A percentile compares a stretch with the other conserved stretches of the same genome.
These are phyloP conservation scores for Gymnoscopelus braueri DNA, from an alignment of 2,797 vertebrate genomes.

Conservation along the genomic window DNA sequence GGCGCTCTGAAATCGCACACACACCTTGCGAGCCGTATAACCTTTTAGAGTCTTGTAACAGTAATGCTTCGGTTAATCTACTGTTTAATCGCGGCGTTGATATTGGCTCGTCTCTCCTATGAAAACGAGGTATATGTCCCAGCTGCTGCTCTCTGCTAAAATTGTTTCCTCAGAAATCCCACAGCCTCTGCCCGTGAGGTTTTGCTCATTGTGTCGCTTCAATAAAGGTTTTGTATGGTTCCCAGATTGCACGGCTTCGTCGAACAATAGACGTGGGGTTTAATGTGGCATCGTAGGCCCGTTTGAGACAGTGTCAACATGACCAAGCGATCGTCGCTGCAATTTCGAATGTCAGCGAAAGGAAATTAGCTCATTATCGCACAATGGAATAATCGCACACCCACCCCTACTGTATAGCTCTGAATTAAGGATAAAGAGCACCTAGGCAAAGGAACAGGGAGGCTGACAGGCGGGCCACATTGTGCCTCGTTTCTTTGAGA, in stretches of 20 bases:
- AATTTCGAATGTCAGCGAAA: constrained; percentile 56
- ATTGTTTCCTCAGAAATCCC: constrained; percentile 49
- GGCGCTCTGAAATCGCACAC: constrained; percentile 43
- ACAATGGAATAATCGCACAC: constrained; percentile 49
- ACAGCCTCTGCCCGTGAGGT: constrained; percentile 46
- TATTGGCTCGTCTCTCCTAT: constrained; percentile 68
- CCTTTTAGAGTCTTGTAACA: constrained; percentile 48
- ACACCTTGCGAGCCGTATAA: constrained; percentile 59
- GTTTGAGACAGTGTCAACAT: constrained; percentile 65
- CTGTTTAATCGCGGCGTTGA: constrained; percentile 72
- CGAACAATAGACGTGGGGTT: constrained; percentile 52
- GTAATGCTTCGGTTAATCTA: constrained; percentile 68
- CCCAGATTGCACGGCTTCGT: constrained; percentile 55
- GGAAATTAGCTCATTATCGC: constrained; percentile 70
- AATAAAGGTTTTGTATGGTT: constrained; percentile 48
- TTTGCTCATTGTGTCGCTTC: constrained; percentile 56
- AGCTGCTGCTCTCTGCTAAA: constrained; percentile 50
- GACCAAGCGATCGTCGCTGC: constrained; percentile 50
- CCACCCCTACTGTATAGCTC: constrained; percentile 48
- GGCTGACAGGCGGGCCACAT: constrained; percentile 47
- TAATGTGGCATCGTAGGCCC: constrained; percentile 26
- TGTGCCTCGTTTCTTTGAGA: constrained; percentile 27
- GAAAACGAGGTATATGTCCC: constrained; percentile 70
- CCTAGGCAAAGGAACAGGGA: constrained; percentile 33
- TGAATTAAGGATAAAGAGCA: constrained; percentile 60